Conservation (phyloP, 2,888 invertebrate genomes). For the Caenorhabditis panamensis region DNA sequence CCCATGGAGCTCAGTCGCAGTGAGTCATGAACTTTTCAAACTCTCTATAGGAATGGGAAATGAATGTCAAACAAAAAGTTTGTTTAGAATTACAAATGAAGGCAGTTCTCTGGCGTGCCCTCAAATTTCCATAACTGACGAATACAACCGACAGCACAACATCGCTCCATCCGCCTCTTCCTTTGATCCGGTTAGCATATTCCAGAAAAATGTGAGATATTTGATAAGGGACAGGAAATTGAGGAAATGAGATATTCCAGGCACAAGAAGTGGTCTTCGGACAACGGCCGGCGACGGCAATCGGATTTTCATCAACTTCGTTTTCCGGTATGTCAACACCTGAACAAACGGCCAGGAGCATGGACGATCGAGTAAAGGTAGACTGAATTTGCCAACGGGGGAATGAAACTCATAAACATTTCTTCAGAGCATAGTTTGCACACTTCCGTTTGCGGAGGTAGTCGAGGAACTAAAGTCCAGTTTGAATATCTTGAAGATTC, state of each 20-base stretch:
- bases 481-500: slow-evolving; percentile 64
- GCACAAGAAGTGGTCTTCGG: slow-evolving; percentile 73
- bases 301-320: slow-evolving; percentile 63
- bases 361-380: slow-evolving; percentile 62
- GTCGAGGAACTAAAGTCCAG: slow-evolving; percentile 61
- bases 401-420: neutral
- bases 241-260: slow-evolving; percentile 34
- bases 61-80: neutral
- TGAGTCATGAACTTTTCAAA: slow-evolving; percentile 10
- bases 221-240: too few species aligned
- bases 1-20: slow-evolving; percentile 57
- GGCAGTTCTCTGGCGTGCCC: slow-evolving; percentile 68
- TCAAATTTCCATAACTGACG: slow-evolving; percentile 79
- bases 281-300: slow-evolving; percentile 78
- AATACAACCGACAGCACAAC: slow-evolving; percentile 74
- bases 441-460: slow-evolving; percentile 62
- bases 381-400: slow-evolving; percentile 9
- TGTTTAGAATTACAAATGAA: slow-evolving; percentile 54
- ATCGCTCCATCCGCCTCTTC: slow-evolving; percentile 67
- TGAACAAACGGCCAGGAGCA: slow-evolving; percentile 58
- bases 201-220: slow-evolving; percentile 83
- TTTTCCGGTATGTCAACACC: slow-evolving; percentile 68
- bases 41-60: neutral
- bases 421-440: slow-evolving; percentile 66
- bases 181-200: slow-evolving; percentile 73